Evolutionary conservation across 2,888 invertebrate genomes (phyloP).

Genomic region (Leptinotarsa peninsularis): DNA sequence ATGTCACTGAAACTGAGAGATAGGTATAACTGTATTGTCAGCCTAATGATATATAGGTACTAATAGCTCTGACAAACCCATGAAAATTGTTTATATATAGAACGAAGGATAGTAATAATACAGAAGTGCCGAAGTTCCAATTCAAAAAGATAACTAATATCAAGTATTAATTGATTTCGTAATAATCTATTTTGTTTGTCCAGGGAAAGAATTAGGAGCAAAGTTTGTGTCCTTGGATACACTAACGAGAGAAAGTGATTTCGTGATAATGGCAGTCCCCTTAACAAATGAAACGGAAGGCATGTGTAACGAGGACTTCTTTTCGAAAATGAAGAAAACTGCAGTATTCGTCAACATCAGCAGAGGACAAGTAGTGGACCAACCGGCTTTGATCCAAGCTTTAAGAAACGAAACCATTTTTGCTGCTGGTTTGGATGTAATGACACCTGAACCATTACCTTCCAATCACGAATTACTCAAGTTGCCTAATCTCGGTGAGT

Average conservation of each 20-base stretch:
- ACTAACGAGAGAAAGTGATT: slow-evolving; percentile 79
- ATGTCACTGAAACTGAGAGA: too few species aligned
- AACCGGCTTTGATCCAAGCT: slow-evolving; percentile 84
- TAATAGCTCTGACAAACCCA: too few species aligned
- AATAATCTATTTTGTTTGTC: slow-evolving; percentile 27
- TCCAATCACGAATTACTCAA: slow-evolving; percentile 80
- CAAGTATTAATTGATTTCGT: too few species aligned
- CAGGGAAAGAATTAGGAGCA: slow-evolving; percentile 70
- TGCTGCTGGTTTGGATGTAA: slow-evolving; percentile 92
- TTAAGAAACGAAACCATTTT: slow-evolving; percentile 80
- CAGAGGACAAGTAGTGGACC: slow-evolving; percentile 82
- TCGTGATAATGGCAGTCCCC: slow-evolving; percentile 78
- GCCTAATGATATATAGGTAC: too few species aligned
- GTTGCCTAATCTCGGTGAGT: slow-evolving; percentile 84
- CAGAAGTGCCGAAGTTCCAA: too few species aligned
- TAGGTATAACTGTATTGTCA: too few species aligned
- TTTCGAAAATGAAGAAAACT: slow-evolving; percentile 81
- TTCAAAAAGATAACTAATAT: too few species aligned
- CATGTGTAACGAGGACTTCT: slow-evolving; percentile 76
- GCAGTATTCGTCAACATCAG: slow-evolving; percentile 83
- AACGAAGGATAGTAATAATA: too few species aligned
- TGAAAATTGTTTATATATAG: too few species aligned
- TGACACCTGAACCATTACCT: slow-evolving; percentile 90
- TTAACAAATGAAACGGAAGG: slow-evolving; percentile 76
- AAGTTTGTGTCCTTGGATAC: slow-evolving; percentile 76